A percentile compares a stretch with the other conserved stretches of the same genome.
phyloP scores from a whole-genome alignment of 30 jellyfish, hydroid and myxozoan genomes.

The Aurelia coerulea region DNA sequence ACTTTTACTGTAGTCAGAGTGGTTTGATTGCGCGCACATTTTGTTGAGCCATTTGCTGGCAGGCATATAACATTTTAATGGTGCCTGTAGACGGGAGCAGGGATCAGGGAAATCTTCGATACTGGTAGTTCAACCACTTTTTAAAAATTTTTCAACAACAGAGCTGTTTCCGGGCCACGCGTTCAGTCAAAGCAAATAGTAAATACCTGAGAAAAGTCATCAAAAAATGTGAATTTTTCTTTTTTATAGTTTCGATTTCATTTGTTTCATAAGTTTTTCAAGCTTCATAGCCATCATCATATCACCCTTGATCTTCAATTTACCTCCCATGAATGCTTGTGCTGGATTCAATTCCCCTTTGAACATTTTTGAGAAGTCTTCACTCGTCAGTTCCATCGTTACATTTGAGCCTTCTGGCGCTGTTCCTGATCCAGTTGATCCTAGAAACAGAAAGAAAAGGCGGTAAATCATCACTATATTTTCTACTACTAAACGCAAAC shows the following conservation, averaged over 20 bases:
- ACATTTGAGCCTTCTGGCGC: constrained; percentile 76
- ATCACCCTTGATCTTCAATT: constrained; percentile 88
- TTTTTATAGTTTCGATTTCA: constrained; percentile 79
- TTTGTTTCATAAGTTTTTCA: constrained; percentile 91
- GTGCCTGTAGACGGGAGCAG: too few species aligned
- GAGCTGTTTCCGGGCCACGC: too few species aligned
- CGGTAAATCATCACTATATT: too few species aligned
- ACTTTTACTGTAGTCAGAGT: too few species aligned
- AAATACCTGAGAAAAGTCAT: background rate
- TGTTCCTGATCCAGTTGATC: constrained; percentile 71
- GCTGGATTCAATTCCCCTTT: constrained; percentile 88
- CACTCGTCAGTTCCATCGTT: constrained; percentile 79
- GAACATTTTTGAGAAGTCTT: constrained; percentile 89
- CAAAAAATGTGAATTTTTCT: background rate
- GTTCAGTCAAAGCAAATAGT: background rate
- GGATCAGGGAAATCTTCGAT: too few species aligned
- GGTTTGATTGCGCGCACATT: too few species aligned
- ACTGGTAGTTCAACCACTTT: too few species aligned
- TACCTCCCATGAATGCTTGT: constrained; percentile 98
- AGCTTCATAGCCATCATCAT: constrained; percentile 97
- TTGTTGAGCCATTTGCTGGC: too few species aligned
- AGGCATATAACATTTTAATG: too few species aligned
- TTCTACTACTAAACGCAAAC: too few species aligned
- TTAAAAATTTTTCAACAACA: too few species aligned
- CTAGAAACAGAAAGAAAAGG: constrained; percentile 11